Percentiles rank a stretch among this genome's conserved stretches.
These are phyloP conservation scores for Cheilosia vulpina DNA, from an alignment of 2,888 invertebrate genomes.

Conservation along the genomic window DNA sequence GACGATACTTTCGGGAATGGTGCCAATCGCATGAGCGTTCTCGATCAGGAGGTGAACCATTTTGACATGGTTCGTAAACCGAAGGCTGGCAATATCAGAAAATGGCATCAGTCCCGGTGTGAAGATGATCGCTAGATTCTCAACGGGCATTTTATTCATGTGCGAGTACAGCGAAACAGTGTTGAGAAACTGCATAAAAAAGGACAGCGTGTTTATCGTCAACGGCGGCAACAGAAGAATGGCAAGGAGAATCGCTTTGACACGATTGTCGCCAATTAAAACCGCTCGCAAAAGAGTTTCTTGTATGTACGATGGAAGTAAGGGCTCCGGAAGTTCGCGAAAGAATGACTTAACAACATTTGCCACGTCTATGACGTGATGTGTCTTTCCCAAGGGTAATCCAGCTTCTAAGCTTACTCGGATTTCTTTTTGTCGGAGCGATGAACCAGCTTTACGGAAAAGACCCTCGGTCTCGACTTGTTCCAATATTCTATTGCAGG, in stretches of 20 bases:
- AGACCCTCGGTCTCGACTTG: constrained; percentile 91
- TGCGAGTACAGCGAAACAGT: constrained; percentile 87
- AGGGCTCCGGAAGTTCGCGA: constrained; percentile 92
- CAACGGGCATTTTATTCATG: constrained; percentile 92
- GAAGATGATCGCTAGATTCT: constrained; percentile 93
- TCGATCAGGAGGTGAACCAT: constrained; percentile 91
- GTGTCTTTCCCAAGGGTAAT: constrained; percentile 87
- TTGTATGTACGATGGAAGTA: constrained; percentile 89
- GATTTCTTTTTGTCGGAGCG: constrained; percentile 91
- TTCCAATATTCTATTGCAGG: constrained; percentile 88
- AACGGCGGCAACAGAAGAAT: constrained; percentile 90
- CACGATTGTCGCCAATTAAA: constrained; percentile 85
- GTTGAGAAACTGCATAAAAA: constrained; percentile 88
- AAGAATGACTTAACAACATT: constrained; percentile 94
- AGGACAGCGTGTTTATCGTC: constrained; percentile 91
- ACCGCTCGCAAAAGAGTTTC: constrained; percentile 90
- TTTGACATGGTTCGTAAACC: constrained; percentile 88
- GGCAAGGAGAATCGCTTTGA: constrained; percentile 86
- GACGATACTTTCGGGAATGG: constrained; percentile 87
- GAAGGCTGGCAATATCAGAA: constrained; percentile 86
- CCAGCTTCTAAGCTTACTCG: constrained; percentile 90
- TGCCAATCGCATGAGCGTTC: constrained; percentile 90
- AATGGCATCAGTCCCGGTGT: constrained; percentile 93
- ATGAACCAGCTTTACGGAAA: constrained; percentile 94
- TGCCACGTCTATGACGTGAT: constrained; percentile 93